Evolutionary conservation across 2,888 invertebrate species (phyloP).

Genomic region (Smittia aterrima): DNA sequence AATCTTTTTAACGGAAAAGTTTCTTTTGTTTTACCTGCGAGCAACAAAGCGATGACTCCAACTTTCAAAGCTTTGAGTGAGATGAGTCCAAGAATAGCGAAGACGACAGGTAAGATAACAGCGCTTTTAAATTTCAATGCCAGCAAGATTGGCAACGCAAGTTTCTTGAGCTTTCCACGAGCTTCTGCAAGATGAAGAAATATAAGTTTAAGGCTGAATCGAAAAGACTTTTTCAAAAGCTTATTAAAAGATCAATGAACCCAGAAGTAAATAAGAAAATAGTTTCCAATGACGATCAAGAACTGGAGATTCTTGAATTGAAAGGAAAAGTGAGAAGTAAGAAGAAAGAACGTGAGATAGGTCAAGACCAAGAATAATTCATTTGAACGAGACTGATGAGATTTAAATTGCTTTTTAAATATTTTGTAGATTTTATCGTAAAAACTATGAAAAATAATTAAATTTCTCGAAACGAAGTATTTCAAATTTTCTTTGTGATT

Average conservation of each 20-base stretch:
- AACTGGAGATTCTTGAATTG: background rate
- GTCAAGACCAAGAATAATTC: background rate
- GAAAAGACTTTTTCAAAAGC: background rate
- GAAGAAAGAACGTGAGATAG: background rate
- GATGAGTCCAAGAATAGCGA: constrained; percentile 62
- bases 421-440: too few relatives aligned
- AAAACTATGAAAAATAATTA: too few relatives aligned
- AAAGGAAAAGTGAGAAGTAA: background rate
- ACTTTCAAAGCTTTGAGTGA: constrained; percentile 65
- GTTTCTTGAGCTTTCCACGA: constrained; percentile 61
- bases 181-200: constrained; percentile 53
- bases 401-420: too few relatives aligned
- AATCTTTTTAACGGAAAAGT: too few relatives aligned
- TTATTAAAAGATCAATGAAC: background rate
- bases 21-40: constrained; percentile 55
- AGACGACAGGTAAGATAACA: constrained; percentile 60
- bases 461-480: too few relatives aligned
- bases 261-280: background rate
- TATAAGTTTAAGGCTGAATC: constrained; percentile 13
- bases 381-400: too few relatives aligned
- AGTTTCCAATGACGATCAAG: background rate
- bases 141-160: constrained; percentile 63
- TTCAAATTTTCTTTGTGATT: too few relatives aligned
- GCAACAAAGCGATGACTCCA: constrained; percentile 61
- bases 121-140: constrained; percentile 63